Evolutionary conservation across 1,140 invertebrate species (phyloP), one percentile per base, ranked within the genome.

Genomic region (Zaprionus nigranus): DNA sequence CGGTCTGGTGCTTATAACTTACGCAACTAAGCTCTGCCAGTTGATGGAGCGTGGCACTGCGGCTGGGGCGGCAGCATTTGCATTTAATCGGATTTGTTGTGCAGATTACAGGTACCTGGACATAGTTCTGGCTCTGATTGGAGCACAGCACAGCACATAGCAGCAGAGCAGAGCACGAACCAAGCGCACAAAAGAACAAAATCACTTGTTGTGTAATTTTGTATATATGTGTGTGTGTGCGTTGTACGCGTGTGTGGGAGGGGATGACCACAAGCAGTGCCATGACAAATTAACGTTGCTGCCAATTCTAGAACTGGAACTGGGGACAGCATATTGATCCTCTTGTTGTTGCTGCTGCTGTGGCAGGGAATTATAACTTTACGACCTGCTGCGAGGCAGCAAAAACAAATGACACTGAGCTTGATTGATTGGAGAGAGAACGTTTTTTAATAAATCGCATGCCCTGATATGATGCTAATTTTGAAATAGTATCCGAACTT

Each of bases 231-330:
- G 61, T 40, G 70, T 51, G 51, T 43, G 64, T 57, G 54, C 7
- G 28, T 30, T 70, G 61, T 51, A 12, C 36, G 34, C 43, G 40
- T 49, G 65, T 83, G 54, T 60, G 69, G 63, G 82, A 54, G 54
- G 40, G 34, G 46, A 7, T 73, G 73, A 78, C 79, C 82, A 73
- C 75, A 78, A 75, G 63, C 74, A 81, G 57, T 86, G 87, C 79
- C 84, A 87, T 88, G 84, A 87, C 84, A 88, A 88, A 88, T 87
- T 88, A 88, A 87, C 84, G 82, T 88, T 58, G 66, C 76, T 79
- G 67, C 73, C 76, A 81, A 62, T 84, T 76, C 69, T 40, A 46
- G 63, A 34, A 11, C 28, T 49, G 11, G 38, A 30, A 61, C 56
- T 66, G 58, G 68, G 51, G 57, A 71, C 69, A 75, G 56, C 80